Conservation (phyloP, 2,888 invertebrate species). For the Yponomeuta plumbellus region DNA sequence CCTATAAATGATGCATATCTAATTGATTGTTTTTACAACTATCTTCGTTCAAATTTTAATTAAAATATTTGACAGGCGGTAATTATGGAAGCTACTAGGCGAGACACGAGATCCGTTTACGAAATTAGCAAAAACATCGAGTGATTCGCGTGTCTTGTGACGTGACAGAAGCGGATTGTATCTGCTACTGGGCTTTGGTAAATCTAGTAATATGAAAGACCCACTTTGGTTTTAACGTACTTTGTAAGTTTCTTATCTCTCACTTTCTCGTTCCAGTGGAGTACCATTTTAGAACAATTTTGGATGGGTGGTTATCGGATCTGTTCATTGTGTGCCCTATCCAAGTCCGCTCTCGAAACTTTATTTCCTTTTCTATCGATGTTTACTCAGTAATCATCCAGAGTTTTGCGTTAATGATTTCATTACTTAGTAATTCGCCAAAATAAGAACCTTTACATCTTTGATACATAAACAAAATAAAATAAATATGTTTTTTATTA, state of each 20-base stretch:
- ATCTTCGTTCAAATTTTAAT: background rate
- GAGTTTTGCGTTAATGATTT: no score
- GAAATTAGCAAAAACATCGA: background rate
- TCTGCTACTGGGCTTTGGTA: background rate
- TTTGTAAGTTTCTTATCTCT: background rate
- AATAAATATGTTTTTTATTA: no score
- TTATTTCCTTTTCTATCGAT: no score
- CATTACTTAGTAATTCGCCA: no score
- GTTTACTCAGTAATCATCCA: no score
- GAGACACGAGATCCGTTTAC: background rate
- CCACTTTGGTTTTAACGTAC: background rate
- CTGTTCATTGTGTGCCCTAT: no score
- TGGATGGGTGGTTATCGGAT: no score
- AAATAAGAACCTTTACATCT: no score
- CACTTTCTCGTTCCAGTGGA: no score
- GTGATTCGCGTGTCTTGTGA: slow-evolving; percentile 15
- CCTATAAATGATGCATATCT: background rate
- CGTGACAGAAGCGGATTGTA: slow-evolving; percentile 6
- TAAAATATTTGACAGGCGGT: background rate
- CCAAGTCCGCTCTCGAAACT: no score
- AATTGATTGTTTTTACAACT: background rate
- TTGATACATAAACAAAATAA: no score
- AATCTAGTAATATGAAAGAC: background rate
- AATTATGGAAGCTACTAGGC: background rate
- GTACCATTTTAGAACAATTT: no score